Percentiles rank a stretch among this genome's conserved stretches.
These are phyloP conservation scores for Picus viridis DNA, from an alignment of 2,797 vertebrate species.

Conservation along the genomic window DNA sequence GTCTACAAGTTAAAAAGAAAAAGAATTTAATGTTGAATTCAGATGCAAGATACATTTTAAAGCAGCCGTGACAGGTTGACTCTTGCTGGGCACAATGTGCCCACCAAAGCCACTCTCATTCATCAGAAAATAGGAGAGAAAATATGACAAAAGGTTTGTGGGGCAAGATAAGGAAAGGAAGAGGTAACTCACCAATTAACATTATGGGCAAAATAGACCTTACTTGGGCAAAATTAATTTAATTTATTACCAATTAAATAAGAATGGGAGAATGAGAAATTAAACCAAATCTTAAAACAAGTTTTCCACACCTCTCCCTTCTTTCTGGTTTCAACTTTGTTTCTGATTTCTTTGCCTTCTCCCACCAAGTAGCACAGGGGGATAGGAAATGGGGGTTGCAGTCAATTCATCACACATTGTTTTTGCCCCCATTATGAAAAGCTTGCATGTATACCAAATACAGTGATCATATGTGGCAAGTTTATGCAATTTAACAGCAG, in stretches of 20 bases:
- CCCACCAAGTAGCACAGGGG: background rate
- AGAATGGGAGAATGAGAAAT: no score
- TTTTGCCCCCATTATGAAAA: background rate
- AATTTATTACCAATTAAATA: no score
- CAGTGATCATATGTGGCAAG: background rate
- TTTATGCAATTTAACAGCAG: conserved; percentile 7
- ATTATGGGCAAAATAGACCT: no score
- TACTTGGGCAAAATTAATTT: no score
- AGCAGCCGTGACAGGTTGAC: background rate
- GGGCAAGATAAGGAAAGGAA: background rate
- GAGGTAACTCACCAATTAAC: background rate
- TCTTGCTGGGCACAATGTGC: background rate
- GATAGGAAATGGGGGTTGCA: background rate
- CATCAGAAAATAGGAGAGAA: background rate
- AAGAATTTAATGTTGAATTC: conserved; percentile 21
- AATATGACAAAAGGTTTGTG: background rate
- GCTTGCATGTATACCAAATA: background rate
- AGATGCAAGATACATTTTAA: conserved; percentile 1
- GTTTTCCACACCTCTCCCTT: no score
- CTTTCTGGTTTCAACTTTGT: background rate
- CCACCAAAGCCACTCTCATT: background rate
- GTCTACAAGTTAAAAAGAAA: conserved; percentile 53
- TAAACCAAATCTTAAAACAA: no score
- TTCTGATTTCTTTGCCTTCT: background rate
- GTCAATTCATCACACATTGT: background rate